These are phyloP conservation scores for Dendrolimus kikuchii DNA, from an alignment of 1,140 invertebrate genomes.

Conservation along the genomic window DNA sequence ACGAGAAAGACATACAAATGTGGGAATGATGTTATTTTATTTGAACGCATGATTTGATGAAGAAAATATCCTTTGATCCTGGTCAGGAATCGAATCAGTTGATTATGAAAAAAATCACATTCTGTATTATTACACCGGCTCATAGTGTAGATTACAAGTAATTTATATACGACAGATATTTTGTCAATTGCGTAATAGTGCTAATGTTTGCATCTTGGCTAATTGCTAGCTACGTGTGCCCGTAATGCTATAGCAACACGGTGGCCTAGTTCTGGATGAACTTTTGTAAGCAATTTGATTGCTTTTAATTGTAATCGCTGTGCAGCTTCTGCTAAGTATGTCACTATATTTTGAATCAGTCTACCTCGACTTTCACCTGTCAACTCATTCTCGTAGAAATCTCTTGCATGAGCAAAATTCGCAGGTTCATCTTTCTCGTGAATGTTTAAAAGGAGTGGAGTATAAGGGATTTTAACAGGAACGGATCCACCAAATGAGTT, in stretches of 20 bases:
- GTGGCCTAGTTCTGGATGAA: conserved; percentile 78
- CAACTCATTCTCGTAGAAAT: conserved; percentile 88
- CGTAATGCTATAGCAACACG: conserved; percentile 75
- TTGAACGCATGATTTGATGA: too few relatives aligned
- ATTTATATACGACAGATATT: too few relatives aligned
- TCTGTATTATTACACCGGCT: too few relatives aligned
- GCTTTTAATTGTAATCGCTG: conserved; percentile 87
- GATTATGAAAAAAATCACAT: too few relatives aligned
- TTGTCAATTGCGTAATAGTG: too few relatives aligned
- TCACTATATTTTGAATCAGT: conserved; percentile 86
- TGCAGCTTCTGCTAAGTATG: conserved; percentile 80
- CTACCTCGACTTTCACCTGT: conserved; percentile 79
- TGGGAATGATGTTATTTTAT: too few relatives aligned
- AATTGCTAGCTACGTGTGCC: conserved; percentile 35
- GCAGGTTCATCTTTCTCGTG: conserved; percentile 78
- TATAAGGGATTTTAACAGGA: conserved; percentile 66
- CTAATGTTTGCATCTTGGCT: too few relatives aligned
- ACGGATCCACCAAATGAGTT: conserved; percentile 92
- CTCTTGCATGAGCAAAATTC: conserved; percentile 87
- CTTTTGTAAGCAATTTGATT: conserved; percentile 79
- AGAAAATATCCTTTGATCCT: too few relatives aligned
- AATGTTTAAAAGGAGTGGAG: conserved; percentile 63
- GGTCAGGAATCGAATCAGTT: too few relatives aligned
- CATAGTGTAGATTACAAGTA: too few relatives aligned
- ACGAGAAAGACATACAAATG: too few relatives aligned